phyloP scores from a whole-genome alignment of 2,888 invertebrate genomes.

The Chaetoderma sp. region DNA sequence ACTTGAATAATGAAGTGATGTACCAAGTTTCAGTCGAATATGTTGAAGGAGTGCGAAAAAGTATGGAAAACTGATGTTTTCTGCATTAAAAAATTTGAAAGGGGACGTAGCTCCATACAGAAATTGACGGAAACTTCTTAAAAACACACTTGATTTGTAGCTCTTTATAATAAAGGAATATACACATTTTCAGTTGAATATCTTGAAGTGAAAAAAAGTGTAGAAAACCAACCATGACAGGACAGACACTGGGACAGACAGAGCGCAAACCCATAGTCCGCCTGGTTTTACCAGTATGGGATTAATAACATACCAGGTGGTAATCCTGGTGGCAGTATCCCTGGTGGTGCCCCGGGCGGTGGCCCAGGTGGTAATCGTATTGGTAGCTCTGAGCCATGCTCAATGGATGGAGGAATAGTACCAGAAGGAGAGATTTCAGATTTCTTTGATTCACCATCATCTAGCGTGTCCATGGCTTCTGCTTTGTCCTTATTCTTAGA shows the following conservation, averaged over 20 bases:
- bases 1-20: too few species aligned
- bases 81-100: too few species aligned
- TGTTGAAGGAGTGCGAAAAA: too few species aligned
- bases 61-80: too few species aligned
- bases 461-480: slow-evolving; percentile 25
- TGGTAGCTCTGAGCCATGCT: slow-evolving; percentile 19
- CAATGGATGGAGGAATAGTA: slow-evolving; percentile 7
- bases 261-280: too few species aligned
- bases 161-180: too few species aligned
- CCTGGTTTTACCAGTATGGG: too few species aligned
- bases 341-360: slow-evolving; percentile 58
- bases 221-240: background rate
- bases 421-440: slow-evolving; percentile 14
- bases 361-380: slow-evolving; percentile 47
- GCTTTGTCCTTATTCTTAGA: slow-evolving; percentile 28
- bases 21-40: too few species aligned
- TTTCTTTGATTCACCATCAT: slow-evolving; percentile 14
- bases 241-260: background rate
- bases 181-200: too few species aligned
- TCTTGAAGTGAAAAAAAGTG: background rate
- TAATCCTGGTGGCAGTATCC: slow-evolving; percentile 40
- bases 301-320: slow-evolving; percentile 49
- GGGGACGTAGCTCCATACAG: too few species aligned
- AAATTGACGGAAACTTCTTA: too few species aligned
- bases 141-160: too few species aligned